Percentiles rank a stretch among this genome's conserved stretches.
These are phyloP conservation scores for Pseudolaguvia tuberculata DNA, from an alignment of 2,113 vertebrate genomes.

Conservation along the genomic window DNA sequence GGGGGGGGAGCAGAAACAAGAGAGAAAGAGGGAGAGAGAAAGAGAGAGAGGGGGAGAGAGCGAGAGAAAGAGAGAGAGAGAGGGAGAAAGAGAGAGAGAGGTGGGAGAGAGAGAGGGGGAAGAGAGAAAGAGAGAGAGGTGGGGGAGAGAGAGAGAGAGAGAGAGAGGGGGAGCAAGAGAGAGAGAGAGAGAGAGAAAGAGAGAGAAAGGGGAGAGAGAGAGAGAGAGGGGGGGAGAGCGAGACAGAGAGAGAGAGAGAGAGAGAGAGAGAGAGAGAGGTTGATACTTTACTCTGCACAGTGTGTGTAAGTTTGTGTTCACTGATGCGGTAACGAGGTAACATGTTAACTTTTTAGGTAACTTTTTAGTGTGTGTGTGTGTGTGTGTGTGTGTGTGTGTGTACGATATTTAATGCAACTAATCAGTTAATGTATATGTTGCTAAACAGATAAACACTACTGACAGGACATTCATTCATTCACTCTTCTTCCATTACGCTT, in stretches of 20 bases:
- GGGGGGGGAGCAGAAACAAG: conserved; percentile 23
- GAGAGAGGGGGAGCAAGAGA: conserved; percentile 14
- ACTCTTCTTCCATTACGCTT: no score
- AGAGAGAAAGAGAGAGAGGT: conserved; percentile 44
- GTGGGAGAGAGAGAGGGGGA: no score
- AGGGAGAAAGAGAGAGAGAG: conserved; percentile 42
- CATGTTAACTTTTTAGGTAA: conserved; percentile 57
- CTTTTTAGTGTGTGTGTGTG: conserved; percentile 16
- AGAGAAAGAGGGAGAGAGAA: conserved; percentile 32
- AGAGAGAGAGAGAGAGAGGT: conserved; percentile 44
- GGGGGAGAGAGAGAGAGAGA: conserved; percentile 42
- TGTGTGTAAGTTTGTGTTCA: conserved; percentile 29
- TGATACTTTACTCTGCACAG: conserved; percentile 24
- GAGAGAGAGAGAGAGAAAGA: conserved; percentile 32
- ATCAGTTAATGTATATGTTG: no score
- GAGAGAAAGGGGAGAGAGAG: conserved; percentile 43
- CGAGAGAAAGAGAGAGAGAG: conserved; percentile 48
- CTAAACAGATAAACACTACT: no score
- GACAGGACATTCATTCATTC: no score
- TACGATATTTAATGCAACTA: no score
- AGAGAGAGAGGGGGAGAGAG: conserved; percentile 24
- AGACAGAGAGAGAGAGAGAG: no score
- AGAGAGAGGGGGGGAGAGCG: conserved; percentile 29
- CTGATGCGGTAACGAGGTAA: conserved; percentile 55
- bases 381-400: conserved; percentile 15